Evolutionary conservation across 2,113 vertebrate genomes (phyloP), one percentile per base, ranked within the genome.

Genomic region (Struthio camelus): DNA sequence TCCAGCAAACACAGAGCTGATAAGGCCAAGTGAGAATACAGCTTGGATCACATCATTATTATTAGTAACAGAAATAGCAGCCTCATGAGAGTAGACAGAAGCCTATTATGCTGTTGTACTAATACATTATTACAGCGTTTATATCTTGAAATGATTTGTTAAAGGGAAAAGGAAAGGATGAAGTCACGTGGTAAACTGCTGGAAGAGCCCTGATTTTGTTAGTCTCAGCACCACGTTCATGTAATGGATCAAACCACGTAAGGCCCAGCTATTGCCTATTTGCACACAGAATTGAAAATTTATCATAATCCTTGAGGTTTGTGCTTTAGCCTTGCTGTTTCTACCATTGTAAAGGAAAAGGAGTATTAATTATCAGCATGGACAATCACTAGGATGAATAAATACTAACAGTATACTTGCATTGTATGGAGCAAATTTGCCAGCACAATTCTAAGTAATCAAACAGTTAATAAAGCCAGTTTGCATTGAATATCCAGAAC

Each of bases 41-140:
- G 75, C 44, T 2, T 2, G 42, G 20, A 10, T 11, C 2, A 0
- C 1, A 28, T 1, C 38, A 24, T 34, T 61, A 4, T 0, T 54
- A 51, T 9, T n/a, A 56, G 11, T 1, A 64, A 36, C 61, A 76
- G 40, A 6, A 67, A 51, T 0, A 66, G 61, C 77, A 93, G 50
- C 73, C 46, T 71, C 16, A 5, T 34, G 59, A 84, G 27, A 34
- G 36, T 11, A 86, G 32, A 58, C 59, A 23, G 62, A 51, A 92
- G 42, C 71, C 53, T 69, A 50, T 50, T 82, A 23, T 34, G 20
- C 50, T 81, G 51, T 51, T n/a, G 16, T 9, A 71, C 56, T 19
- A 59, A 87, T 18, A 19, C n/a, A 23, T 50, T 44, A 42, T 14
- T 28, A 19, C 44, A 53, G 46, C 72, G 58, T 30, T 94, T n/a